Evolutionary conservation across 2,797 vertebrate genomes (phyloP).

Genomic region (Protonibea diacanthus): DNA sequence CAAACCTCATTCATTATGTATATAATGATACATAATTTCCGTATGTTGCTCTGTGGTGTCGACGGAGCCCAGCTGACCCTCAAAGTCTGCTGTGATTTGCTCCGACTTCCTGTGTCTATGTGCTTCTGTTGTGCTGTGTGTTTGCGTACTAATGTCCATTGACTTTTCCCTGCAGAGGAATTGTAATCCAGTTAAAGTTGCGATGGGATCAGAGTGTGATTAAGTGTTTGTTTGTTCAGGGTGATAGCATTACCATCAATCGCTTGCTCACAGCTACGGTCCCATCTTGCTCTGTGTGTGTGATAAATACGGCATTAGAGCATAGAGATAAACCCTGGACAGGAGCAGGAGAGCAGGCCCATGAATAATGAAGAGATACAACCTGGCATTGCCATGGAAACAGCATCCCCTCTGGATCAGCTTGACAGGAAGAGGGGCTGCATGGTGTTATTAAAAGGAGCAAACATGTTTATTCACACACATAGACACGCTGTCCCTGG

Average conservation of each 20-base stretch:
- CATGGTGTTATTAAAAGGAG: conserved; percentile 70
- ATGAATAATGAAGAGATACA: conserved; percentile 83
- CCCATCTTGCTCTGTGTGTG: conserved; percentile 40
- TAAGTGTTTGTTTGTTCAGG: conserved; percentile 79
- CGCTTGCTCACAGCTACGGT: conserved; percentile 59
- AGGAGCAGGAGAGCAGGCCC: conserved; percentile 65
- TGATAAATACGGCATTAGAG: conserved; percentile 75
- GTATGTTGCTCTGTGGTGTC: not conserved
- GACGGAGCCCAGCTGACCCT: not conserved
- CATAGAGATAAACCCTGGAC: conserved; percentile 78
- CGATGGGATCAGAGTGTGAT: conserved; percentile 74
- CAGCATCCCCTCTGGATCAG: conserved; percentile 68
- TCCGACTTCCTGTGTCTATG: not conserved
- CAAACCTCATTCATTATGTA: not conserved
- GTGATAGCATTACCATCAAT: conserved; percentile 69
- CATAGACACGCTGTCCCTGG: not conserved
- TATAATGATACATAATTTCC: not conserved
- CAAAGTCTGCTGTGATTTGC: not conserved
- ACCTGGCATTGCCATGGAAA: conserved; percentile 83
- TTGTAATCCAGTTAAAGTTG: conserved; percentile 75
- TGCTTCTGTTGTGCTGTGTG: conserved; percentile 32
- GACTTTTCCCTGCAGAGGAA: conserved; percentile 65
- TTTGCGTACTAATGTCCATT: conserved; percentile 41
- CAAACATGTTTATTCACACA: conserved; percentile 7
- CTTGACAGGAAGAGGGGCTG: conserved; percentile 56